A percentile compares a stretch with the other conserved stretches of the same genome.
Conservation (phyloP, 2,888 invertebrate species). For the Tricholauxania praeusta region DNA sequence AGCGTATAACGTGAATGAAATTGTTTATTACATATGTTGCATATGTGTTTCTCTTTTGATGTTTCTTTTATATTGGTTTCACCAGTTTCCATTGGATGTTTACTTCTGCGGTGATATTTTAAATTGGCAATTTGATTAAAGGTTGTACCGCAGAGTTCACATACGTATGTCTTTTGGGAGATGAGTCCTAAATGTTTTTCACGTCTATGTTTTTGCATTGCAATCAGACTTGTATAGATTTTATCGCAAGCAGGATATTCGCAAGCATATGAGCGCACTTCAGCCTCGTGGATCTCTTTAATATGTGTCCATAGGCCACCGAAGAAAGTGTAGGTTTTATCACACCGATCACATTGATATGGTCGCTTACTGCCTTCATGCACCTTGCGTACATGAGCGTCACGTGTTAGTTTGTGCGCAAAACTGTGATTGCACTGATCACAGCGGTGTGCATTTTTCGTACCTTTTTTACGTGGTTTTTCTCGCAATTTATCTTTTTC, state of each 20-base stretch:
- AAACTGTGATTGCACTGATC: slow-evolving; percentile 56
- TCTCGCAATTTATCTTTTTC: slow-evolving; percentile 17
- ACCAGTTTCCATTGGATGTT: slow-evolving; percentile 57
- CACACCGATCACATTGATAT: slow-evolving; percentile 61
- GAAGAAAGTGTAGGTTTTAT: slow-evolving; percentile 60
- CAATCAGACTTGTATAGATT: slow-evolving; percentile 60
- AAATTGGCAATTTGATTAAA: slow-evolving; percentile 64
- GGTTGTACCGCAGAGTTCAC: slow-evolving; percentile 63
- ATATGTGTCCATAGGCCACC: slow-evolving; percentile 63
- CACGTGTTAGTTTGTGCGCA: slow-evolving; percentile 57
- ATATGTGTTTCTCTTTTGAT: slow-evolving; percentile 52
- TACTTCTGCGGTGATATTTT: slow-evolving; percentile 60
- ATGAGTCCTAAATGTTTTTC: slow-evolving; percentile 55
- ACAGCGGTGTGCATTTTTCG: slow-evolving; percentile 56
- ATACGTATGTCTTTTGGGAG: slow-evolving; percentile 55
- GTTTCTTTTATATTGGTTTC: slow-evolving; percentile 52
- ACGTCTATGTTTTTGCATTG: slow-evolving; percentile 63
- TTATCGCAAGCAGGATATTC: slow-evolving; percentile 58
- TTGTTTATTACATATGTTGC: slow-evolving; percentile 57
- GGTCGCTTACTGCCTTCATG: slow-evolving; percentile 61
- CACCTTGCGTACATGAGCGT: slow-evolving; percentile 60
- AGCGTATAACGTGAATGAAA: slow-evolving; percentile 61
- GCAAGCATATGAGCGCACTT: slow-evolving; percentile 57
- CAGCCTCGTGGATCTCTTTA: slow-evolving; percentile 56
- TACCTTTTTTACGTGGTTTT: slow-evolving; percentile 48